Evolutionary conservation across 2,888 invertebrate genomes (phyloP).

Genomic region (Mycogona germanica): DNA sequence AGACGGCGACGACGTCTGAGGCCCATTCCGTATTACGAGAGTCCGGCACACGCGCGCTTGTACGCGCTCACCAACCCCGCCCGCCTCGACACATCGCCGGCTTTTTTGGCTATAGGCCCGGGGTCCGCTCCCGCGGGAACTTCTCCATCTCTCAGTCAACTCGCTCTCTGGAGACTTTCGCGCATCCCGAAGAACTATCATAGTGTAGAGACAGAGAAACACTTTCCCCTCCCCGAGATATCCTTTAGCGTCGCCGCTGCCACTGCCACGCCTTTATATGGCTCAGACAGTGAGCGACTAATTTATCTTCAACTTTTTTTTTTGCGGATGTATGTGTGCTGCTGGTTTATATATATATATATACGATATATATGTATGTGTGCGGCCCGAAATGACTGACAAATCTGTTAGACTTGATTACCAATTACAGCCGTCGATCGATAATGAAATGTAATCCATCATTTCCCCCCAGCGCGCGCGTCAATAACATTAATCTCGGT

Average conservation of each 20-base stretch:
- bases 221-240: background rate
- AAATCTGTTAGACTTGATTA: slow-evolving; percentile 20
- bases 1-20: no score
- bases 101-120: no score
- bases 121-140: no score
- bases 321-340: background rate
- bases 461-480: slow-evolving; percentile 11
- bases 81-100: no score
- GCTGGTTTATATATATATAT: no score
- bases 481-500: slow-evolving; percentile 16
- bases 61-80: no score
- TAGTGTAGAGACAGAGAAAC: background rate
- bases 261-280: background rate
- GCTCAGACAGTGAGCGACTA: slow-evolving; percentile 11
- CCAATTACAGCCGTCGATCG: slow-evolving; percentile 19
- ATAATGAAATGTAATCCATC: slow-evolving; percentile 20
- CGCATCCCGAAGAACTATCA: no score
- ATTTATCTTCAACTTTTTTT: slow-evolving; percentile 15
- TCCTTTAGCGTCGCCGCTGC: background rate
- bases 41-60: no score
- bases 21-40: no score
- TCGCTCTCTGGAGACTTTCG: no score
- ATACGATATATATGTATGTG: no score
- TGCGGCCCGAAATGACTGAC: slow-evolving; percentile 13
- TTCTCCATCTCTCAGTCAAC: no score